Evolutionary conservation across 2,888 invertebrate genomes (phyloP), one percentile per base, ranked within the genome.

Genomic region (Ophraella communa): DNA sequence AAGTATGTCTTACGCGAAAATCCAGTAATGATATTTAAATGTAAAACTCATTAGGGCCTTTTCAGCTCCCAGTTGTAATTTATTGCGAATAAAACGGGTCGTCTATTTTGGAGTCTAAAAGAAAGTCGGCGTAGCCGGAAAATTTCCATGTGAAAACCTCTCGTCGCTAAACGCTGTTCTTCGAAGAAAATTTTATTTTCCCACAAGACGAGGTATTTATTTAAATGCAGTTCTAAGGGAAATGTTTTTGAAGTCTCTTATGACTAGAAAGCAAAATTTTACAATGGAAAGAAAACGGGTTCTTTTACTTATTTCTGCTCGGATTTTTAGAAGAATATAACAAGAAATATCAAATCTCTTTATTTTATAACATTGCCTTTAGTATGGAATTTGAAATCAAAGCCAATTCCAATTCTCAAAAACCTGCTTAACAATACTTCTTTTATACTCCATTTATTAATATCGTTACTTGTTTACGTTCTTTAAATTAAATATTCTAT

Each of bases 1-100:
- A 68, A 62, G 64, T 65, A 59, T 63, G 54, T 63, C 63, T 57
- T 55, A 61, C 57, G 51, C 63, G 52, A 57, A 57, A 59, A 55
- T 66, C 44, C 58, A 44, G 62, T 68, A 68, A 68, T 68, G 68
- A 64, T 66, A 68, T 68, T 68, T 64, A 66, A 68, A 68, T 68
- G 62, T 62, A 62, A 68, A 59, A 53, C 63, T 35, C 8, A 54
- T 53, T 56, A 27, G 59, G 62, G 64, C 62, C 62, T 66, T 45
- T 62, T 62, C 54, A 11, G 45, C 35, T 49, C 18, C 42, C 35
- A 39, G 52, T 58, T 17, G 58, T 59, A 64, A 64, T 64, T 64
- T 64, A 64, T 64, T 47, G 49, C 39, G 21, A 52, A 59, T 24
- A 59, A 39, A 59, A 52, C 42, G 42, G 24, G 52, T 52, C 44